Percentiles rank a stretch among this genome's conserved stretches.
phyloP scores from a whole-genome alignment of 2,797 vertebrate genomes.

The Sorex maritimensis region DNA sequence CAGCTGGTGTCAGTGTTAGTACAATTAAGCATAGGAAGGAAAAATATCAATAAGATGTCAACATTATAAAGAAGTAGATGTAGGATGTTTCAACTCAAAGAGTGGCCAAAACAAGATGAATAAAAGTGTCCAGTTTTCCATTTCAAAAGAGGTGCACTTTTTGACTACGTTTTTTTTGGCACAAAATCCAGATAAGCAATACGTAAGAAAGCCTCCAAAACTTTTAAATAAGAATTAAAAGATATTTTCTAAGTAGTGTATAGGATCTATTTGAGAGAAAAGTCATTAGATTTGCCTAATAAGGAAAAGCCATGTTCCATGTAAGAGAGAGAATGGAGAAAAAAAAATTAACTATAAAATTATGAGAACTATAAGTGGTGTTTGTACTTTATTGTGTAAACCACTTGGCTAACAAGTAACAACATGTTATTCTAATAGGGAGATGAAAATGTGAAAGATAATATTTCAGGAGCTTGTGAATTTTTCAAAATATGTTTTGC shows the following conservation, averaged over 20 bases:
- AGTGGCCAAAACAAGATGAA: accelerated
- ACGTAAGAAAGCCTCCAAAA: background rate
- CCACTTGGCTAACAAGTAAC: background rate
- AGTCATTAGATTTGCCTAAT: background rate
- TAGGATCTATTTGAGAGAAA: background rate
- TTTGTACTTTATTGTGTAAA: background rate
- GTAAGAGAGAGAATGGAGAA: background rate
- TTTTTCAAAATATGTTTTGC: background rate
- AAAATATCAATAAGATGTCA: constrained; percentile 7
- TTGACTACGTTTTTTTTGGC: background rate
- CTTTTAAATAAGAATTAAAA: background rate
- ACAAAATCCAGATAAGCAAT: no score
- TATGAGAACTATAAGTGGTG: background rate
- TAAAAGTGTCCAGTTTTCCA: background rate
- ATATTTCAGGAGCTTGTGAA: background rate
- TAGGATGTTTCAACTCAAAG: background rate
- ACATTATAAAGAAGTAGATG: background rate
- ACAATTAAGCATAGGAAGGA: background rate
- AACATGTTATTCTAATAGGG: background rate
- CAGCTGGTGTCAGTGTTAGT: background rate
- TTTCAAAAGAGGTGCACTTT: background rate
- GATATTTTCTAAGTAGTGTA: background rate
- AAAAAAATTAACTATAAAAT: background rate
- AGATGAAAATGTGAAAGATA: background rate
- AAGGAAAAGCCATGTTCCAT: background rate